A percentile compares a stretch with the other conserved stretches of the same genome.
phyloP scores from a whole-genome alignment of 2,888 invertebrate genomes.

The Drosophila quinaria region DNA sequence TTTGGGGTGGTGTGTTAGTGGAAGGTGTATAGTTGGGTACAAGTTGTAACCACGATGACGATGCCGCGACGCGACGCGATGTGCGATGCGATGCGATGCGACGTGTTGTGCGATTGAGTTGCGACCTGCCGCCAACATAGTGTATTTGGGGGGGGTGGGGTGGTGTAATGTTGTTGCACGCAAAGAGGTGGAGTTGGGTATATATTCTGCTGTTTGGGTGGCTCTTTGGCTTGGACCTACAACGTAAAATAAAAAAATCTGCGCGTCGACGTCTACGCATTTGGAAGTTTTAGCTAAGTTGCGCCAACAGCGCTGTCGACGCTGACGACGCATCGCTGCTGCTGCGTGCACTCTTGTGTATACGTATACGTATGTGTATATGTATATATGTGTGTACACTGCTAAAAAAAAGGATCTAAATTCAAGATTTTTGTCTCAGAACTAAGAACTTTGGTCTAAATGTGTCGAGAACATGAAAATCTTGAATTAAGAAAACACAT shows the following conservation, averaged over 20 bases:
- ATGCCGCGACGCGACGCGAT: constrained; percentile 32
- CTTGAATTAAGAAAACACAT: too few species aligned
- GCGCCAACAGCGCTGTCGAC: constrained; percentile 39
- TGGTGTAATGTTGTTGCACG: background rate
- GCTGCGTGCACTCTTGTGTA: constrained; percentile 34
- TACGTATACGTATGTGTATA: constrained; percentile 15
- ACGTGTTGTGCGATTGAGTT: constrained; percentile 50
- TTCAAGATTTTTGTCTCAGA: too few species aligned
- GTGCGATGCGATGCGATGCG: constrained; percentile 35
- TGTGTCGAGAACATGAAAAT: too few species aligned
- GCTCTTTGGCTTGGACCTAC: constrained; percentile 51
- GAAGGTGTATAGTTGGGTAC: constrained; percentile 28
- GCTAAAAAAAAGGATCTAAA: too few species aligned
- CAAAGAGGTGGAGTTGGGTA: constrained; percentile 7
- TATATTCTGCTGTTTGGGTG: constrained; percentile 15
- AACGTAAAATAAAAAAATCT: constrained; percentile 57
- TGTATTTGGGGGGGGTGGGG: constrained; percentile 25
- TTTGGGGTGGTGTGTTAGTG: constrained; percentile 6
- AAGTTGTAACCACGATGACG: constrained; percentile 59
- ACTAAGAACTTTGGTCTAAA: too few species aligned
- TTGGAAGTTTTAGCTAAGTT: constrained; percentile 61
- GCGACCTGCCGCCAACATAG: constrained; percentile 34
- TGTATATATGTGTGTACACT: constrained; percentile 39
- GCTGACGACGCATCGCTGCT: constrained; percentile 17
- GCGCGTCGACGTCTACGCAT: constrained; percentile 62